These are phyloP conservation scores for Ganaspis brasiliensis DNA, from an alignment of 2,888 invertebrate genomes.

Conservation along the genomic window DNA sequence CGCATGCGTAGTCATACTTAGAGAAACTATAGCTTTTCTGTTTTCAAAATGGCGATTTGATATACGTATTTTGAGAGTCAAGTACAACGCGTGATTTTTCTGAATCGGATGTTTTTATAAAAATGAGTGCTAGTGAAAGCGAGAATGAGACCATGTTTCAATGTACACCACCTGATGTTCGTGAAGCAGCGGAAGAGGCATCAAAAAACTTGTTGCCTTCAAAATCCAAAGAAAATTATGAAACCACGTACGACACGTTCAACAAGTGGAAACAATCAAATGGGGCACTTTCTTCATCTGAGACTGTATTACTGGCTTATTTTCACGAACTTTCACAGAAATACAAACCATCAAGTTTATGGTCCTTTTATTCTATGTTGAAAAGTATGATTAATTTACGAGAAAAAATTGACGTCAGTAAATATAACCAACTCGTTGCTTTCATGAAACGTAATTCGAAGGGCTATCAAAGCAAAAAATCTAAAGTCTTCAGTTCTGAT, in stretches of 20 bases:
- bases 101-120: too few species aligned
- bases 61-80: too few species aligned
- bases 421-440: conserved; percentile 12
- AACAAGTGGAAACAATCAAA: not conserved
- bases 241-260: not conserved
- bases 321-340: conserved; percentile 1
- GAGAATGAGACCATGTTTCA: too few species aligned
- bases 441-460: conserved; percentile 42
- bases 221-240: not conserved
- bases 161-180: not conserved
- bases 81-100: too few species aligned
- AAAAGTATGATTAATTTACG: conserved; percentile 34
- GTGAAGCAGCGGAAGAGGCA: not conserved
- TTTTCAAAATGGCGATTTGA: too few species aligned
- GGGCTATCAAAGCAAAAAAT: too few species aligned
- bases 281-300: not conserved
- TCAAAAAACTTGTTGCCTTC: not conserved
- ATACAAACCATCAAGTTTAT: not conserved
- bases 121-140: too few species aligned
- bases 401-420: conserved; percentile 4
- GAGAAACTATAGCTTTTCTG: too few species aligned
- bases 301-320: not conserved
- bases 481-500: conserved; percentile 49
- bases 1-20: too few species aligned
- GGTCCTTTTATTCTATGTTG: not conserved